Conservation (phyloP, 2,888 invertebrate species). For the Polyommatus icarus region DNA sequence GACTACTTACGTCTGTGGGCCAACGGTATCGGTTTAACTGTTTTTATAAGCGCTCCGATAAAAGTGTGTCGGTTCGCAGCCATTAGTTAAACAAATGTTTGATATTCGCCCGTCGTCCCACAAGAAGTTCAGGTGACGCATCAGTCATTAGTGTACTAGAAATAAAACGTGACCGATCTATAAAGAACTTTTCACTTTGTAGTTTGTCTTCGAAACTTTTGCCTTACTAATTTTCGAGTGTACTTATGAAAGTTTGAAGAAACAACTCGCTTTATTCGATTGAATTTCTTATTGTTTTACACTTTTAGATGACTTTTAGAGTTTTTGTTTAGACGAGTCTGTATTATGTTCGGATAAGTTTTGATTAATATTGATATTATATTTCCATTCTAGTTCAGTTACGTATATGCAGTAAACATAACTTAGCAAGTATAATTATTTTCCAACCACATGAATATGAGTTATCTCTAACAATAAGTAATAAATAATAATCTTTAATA, state of each 20-base stretch:
- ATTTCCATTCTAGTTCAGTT: no score
- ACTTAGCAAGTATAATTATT: no score
- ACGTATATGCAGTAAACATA: no score
- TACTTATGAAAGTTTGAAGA: slow-evolving; percentile 4
- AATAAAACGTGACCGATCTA: slow-evolving; percentile 43
- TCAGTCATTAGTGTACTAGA: slow-evolving; percentile 47
- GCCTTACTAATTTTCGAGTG: slow-evolving; percentile 31
- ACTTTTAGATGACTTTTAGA: slow-evolving; percentile 8
- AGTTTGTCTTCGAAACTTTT: slow-evolving; percentile 38
- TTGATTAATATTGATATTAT: not conserved
- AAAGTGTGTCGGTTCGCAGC: slow-evolving; percentile 39
- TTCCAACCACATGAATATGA: no score
- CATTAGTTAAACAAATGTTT: slow-evolving; percentile 46
- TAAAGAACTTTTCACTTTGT: slow-evolving; percentile 38
- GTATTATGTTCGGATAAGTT: not conserved
- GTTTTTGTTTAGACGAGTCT: not conserved
- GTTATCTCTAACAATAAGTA: no score
- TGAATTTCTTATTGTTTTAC: not conserved
- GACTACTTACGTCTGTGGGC: not conserved
- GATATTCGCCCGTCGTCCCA: slow-evolving; percentile 42
- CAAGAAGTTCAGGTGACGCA: slow-evolving; percentile 43
- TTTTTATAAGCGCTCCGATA: slow-evolving; percentile 33
- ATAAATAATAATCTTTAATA: no score
- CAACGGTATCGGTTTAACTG: slow-evolving; percentile 19
- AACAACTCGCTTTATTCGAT: slow-evolving; percentile 3